Percentiles rank a stretch among this genome's conserved stretches.
These are phyloP conservation scores for Romanogobio albipinnatus DNA, from an alignment of 2,113 vertebrate species.

Conservation along the genomic window DNA sequence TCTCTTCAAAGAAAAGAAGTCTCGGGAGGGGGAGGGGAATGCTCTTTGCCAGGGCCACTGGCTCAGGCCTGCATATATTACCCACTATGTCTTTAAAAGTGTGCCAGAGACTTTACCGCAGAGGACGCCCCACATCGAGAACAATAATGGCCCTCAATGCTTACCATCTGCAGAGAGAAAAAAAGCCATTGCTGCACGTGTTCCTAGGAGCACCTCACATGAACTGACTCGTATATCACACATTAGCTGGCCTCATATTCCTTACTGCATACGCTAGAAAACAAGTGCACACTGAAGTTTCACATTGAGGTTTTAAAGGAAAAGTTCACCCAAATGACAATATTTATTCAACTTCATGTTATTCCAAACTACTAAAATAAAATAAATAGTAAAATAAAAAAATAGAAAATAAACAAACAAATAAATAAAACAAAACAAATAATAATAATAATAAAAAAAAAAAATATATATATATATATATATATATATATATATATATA, in stretches of 20 bases:
- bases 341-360: background rate
- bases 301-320: background rate
- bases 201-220: constrained; percentile 65
- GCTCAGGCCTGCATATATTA: constrained; percentile 80
- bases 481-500: no score
- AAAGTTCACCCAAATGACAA: background rate
- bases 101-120: constrained; percentile 79
- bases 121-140: constrained; percentile 77
- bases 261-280: background rate
- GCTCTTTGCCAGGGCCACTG: constrained; percentile 70
- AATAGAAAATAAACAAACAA: background rate
- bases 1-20: constrained; percentile 66
- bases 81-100: constrained; percentile 80
- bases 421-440: background rate
- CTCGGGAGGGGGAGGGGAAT: constrained; percentile 64
- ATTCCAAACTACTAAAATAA: background rate
- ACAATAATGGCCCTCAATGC: constrained; percentile 80
- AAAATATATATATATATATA: no score
- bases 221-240: constrained; percentile 59
- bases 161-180: constrained; percentile 76
- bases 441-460: background rate
- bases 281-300: background rate
- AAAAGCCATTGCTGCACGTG: constrained; percentile 73
- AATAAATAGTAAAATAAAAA: background rate
- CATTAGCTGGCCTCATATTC: constrained; percentile 32